phyloP scores from a whole-genome alignment of 2,113 vertebrate genomes.

The Recurvirostra avosetta region DNA sequence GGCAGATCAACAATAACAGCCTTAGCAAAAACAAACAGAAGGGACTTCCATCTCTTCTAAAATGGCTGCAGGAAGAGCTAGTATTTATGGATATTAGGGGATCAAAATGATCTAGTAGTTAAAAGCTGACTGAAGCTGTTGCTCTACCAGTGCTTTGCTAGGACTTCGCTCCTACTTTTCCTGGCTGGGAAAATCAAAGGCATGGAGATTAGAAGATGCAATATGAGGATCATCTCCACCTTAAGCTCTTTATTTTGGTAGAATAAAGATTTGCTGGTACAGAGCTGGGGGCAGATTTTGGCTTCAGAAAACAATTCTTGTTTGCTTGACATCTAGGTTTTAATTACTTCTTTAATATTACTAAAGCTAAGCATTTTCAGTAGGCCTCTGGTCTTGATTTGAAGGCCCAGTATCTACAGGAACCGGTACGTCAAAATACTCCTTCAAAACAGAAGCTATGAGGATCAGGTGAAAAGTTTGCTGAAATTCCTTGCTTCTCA shows the following conservation, averaged over 20 bases:
- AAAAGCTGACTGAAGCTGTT: not conserved
- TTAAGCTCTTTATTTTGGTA: not conserved
- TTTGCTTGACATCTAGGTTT: not conserved
- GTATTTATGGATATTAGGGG: not conserved
- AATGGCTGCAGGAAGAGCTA: not conserved
- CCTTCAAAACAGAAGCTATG: not conserved
- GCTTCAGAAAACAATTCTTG: not conserved
- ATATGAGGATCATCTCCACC: not conserved
- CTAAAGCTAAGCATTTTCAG: not conserved
- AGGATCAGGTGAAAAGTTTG: not conserved
- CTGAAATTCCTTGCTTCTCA: not conserved
- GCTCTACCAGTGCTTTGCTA: not conserved
- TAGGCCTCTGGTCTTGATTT: not conserved
- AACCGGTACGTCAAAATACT: not conserved
- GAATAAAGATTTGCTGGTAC: not conserved
- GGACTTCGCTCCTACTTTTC: not conserved
- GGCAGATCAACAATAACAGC: not conserved
- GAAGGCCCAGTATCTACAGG: not conserved
- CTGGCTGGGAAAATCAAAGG: not conserved
- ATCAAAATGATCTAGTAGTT: not conserved
- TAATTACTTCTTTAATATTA: not conserved
- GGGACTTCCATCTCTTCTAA: not conserved
- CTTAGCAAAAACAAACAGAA: not conserved
- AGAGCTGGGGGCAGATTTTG: not conserved
- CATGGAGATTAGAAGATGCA: not conserved